Conservation (phyloP, 2,888 invertebrate species). For the Eristalis tenax region DNA sequence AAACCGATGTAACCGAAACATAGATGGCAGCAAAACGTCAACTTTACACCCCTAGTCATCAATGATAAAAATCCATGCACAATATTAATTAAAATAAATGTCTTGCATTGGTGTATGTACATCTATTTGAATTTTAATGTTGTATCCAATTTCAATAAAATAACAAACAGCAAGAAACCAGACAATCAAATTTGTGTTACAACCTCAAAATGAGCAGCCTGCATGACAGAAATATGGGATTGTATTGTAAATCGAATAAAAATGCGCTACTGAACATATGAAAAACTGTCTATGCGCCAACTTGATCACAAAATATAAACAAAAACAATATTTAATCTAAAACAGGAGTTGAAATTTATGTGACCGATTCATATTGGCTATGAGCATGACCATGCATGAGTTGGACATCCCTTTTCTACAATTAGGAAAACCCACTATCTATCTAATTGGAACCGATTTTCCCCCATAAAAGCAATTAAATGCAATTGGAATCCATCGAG, state of each 20-base stretch:
- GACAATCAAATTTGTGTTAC: background rate
- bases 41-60: background rate
- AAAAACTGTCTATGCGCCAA: constrained; percentile 28
- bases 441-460: constrained; percentile 53
- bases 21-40: constrained; percentile 38
- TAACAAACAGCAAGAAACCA: background rate
- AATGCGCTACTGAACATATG: constrained; percentile 58
- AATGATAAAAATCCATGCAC: background rate
- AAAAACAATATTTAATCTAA: constrained; percentile 38
- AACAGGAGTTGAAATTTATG: background rate
- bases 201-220: background rate
- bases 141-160: background rate
- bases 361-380: constrained; percentile 69
- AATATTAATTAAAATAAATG: constrained; percentile 13
- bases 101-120: background rate
- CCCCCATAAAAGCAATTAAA: constrained; percentile 45
- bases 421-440: background rate
- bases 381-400: constrained; percentile 83
- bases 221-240: background rate
- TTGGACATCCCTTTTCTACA: constrained; percentile 74
- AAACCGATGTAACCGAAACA: constrained; percentile 15
- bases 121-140: background rate
- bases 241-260: constrained; percentile 64
- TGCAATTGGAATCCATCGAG: constrained; percentile 53
- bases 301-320: constrained; percentile 46